Evolutionary conservation across 2,113 vertebrate species (phyloP), one percentile per base, ranked within the genome.

Genomic region (Triplophysa rosa): DNA sequence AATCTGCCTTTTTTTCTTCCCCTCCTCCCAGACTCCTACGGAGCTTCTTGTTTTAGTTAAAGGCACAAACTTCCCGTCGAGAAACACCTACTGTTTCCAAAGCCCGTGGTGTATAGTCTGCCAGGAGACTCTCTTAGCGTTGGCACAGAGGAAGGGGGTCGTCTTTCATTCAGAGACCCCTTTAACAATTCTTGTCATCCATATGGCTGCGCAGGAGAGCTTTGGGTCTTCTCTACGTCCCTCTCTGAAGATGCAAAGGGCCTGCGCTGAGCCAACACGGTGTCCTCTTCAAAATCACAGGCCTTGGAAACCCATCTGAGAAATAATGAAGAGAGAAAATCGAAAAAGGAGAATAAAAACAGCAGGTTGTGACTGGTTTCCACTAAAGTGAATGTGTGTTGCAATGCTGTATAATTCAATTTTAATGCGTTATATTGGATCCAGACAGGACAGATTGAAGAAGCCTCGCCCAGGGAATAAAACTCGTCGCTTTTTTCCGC

Each of bases 191-290:
- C 69, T 40, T 54, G 21, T 65, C 33, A 7, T 73, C 78, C 68
- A 47, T 80, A 73, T 65, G 78, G 69, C 52, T 63, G 47, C 49
- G 21, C 68, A 56, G 63, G 78, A 59, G 47, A 67, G 78, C 29
- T 19, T 9, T 49, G 40, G 26, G 56, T 73, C 62, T 56, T 24
- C 68, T 58, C 49, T 80, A 23, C 19, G 10, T 79, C 67, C 66
- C 29, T 65, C 62, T 45, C 23, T 19, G 61, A 88, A 89, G 89
- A 89, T 84, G 84, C 82, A 84, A 21, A 85, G 82, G 81, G 86
- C 87, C 88, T 89, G 87, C 90, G 86, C 86, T 89, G 89, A 86
- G 87, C 77, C 74, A 81, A 82, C 45, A 80, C 80, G 83, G 83
- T 86, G 68, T 81, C 80, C 81, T 89, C 67, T 62, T 83, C 85